phyloP scores from a whole-genome alignment of 1,140 invertebrate genomes.

The Heliconius eleuchia region DNA sequence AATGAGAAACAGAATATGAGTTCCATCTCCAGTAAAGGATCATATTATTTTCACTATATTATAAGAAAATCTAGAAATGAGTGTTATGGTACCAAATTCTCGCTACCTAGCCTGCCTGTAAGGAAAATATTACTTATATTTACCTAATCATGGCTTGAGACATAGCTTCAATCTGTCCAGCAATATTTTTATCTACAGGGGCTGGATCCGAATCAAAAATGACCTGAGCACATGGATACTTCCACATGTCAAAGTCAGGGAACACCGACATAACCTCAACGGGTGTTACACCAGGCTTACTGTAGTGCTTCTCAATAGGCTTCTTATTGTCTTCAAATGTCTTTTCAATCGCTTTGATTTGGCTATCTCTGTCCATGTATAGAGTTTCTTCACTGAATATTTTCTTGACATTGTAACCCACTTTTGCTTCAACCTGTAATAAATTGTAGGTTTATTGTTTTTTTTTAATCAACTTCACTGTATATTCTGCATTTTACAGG shows the following conservation, averaged over 20 bases:
- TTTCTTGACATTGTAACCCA: slow-evolving; percentile 98
- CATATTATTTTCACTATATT: too few relatives aligned
- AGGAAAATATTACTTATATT: slow-evolving; percentile 19
- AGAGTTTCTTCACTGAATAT: slow-evolving; percentile 96
- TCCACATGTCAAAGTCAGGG: slow-evolving; percentile 98
- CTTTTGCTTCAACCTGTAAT: slow-evolving; percentile 94
- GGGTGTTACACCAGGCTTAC: slow-evolving; percentile 95
- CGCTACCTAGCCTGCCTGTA: too few relatives aligned
- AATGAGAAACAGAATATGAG: too few relatives aligned
- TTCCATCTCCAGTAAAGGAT: too few relatives aligned
- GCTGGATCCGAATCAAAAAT: slow-evolving; percentile 99
- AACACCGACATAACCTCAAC: slow-evolving; percentile 93
- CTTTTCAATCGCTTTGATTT: slow-evolving; percentile 98
- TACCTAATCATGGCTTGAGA: slow-evolving; percentile 98
- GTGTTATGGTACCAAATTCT: too few relatives aligned
- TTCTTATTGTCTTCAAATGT: slow-evolving; percentile 97
- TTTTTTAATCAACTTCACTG: background rate
- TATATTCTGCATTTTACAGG: too few relatives aligned
- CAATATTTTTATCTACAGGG: slow-evolving; percentile 89
- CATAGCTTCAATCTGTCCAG: slow-evolving; percentile 97
- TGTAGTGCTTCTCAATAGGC: slow-evolving; percentile 95
- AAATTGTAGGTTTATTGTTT: background rate
- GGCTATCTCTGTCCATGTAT: slow-evolving; percentile 98
- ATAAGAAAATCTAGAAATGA: too few relatives aligned
- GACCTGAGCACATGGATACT: slow-evolving; percentile 98